These are phyloP conservation scores for Epicauta chinensis DNA, from an alignment of 1,140 invertebrate genomes.

Conservation along the genomic window DNA sequence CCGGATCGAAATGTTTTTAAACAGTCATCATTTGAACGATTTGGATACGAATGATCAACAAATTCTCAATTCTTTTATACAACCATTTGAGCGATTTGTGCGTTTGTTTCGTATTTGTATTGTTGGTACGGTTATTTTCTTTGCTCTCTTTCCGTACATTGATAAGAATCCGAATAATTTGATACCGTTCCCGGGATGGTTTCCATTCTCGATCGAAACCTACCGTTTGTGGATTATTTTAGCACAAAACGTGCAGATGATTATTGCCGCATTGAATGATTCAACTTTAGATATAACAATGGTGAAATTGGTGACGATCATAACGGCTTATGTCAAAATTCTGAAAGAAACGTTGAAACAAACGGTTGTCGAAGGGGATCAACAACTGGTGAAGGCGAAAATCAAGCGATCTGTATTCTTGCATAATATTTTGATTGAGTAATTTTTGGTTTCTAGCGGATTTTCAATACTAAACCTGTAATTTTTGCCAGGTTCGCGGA, in stretches of 20 bases:
- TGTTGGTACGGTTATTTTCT: conserved; percentile 6
- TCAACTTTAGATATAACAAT: conserved; percentile 5
- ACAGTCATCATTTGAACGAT: not conserved
- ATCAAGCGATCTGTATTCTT: conserved; percentile 1
- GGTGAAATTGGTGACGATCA: conserved; percentile 1
- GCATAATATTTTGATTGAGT: conserved; percentile 4
- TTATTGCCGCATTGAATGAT: conserved; percentile 6
- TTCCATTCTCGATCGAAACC: conserved; percentile 9
- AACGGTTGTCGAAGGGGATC: not conserved
- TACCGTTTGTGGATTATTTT: conserved; percentile 1
- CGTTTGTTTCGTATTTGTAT: conserved; percentile 1
- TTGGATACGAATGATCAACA: not conserved
- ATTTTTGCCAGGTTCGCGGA: conserved; percentile 11
- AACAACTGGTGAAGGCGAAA: not conserved
- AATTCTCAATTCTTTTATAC: not conserved
- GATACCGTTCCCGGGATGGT: conserved; percentile 16
- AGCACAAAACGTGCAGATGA: not conserved
- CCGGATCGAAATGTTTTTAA: conserved; percentile 1
- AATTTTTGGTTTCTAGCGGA: not conserved
- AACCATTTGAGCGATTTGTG: not conserved
- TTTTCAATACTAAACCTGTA: not conserved
- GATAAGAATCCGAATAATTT: conserved; percentile 7
- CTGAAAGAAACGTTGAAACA: conserved; percentile 1
- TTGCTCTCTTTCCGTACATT: conserved; percentile 16
- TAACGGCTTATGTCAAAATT: conserved; percentile 4